phyloP scores from a whole-genome alignment of 1,140 invertebrate species.

The Delia radicum region DNA sequence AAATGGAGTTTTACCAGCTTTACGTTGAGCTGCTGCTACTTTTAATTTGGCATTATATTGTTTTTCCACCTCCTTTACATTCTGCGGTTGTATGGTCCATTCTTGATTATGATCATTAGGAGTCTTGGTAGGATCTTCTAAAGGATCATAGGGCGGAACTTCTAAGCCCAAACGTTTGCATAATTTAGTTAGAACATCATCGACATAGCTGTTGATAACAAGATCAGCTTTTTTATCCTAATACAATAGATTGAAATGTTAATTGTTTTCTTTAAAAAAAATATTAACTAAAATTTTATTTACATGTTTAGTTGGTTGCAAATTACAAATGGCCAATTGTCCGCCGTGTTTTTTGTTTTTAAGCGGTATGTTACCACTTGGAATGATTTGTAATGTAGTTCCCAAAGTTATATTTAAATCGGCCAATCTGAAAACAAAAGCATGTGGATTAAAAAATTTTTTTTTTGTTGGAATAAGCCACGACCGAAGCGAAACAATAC shows the following conservation, averaged over 20 bases:
- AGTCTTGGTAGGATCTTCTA: conserved; percentile 68
- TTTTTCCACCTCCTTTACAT: conserved; percentile 39
- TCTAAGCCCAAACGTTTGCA: conserved; percentile 72
- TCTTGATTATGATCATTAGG: conserved; percentile 56
- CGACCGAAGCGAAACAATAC: too few relatives aligned
- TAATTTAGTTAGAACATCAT: conserved; percentile 77
- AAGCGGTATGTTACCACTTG: conserved; percentile 92
- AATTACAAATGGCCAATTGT: conserved; percentile 91
- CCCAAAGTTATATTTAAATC: conserved; percentile 93
- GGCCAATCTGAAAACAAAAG: conserved; percentile 66
- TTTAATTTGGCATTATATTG: conserved; percentile 37
- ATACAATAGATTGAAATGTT: conserved; percentile 2
- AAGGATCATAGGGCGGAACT: conserved; percentile 69
- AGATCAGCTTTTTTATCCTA: conserved; percentile 91
- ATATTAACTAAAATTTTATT: conserved; percentile 48
- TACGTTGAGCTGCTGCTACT: conserved; percentile 16
- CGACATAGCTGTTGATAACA: conserved; percentile 86
- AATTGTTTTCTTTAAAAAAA: neutral
- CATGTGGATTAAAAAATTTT: too few relatives aligned
- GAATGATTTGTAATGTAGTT: conserved; percentile 95
- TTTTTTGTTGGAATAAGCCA: too few relatives aligned
- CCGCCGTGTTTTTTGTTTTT: conserved; percentile 84
- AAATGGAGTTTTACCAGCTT: conserved; percentile 11
- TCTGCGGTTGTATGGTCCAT: conserved; percentile 63
- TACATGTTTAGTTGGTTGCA: conserved; percentile 96